Evolutionary conservation across 1,140 invertebrate genomes (phyloP), one percentile per base, ranked within the genome.

Genomic region (Babylonia areolata): DNA sequence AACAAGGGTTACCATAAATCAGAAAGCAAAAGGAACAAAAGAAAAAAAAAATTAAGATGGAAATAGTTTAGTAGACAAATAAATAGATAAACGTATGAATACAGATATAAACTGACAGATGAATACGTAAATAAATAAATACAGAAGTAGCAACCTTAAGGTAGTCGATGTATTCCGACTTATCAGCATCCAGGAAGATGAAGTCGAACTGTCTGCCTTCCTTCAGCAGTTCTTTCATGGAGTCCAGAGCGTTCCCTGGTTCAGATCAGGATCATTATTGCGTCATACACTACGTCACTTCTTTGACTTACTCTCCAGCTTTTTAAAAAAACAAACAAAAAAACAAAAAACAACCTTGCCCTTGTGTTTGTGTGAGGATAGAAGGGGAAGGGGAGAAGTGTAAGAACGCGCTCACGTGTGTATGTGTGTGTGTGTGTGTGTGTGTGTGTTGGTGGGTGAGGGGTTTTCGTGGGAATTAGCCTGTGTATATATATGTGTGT

Each of bases 161-260:
- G 75, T 88, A 88, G 33, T 78, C 69, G 31, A 79, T 58, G 71
- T 88, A 88, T 17, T 80, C 42, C 6, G 78, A 51, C 58, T 87
- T 86, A 46, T 87, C 86, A 64, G 88, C 86, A 51, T 89, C 88
- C 15, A 89, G 58, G 64, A 89, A 89, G 35, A 86, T 77, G 9
- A 89, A 86, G 58, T 89, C 88, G 78, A 87, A 86, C 82, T 84
- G 42, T 40, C 75, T 33, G 6, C 88, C 88, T 71, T 87, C 82
- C 42, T 84, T 51, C 37, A 78, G 20, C n/a, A 89, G 23, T 23
- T 79, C 79, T 35, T 54, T 46, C 88, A 89, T 69, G 11, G 69
- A 87, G 23, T 89, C 86, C 9, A 75, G 15, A 11, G 86, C 88
- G 12, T 40, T 35, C 28, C 80, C 88, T 89, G 84, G 12, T 1